Conservation (phyloP, 2,797 vertebrate genomes). For the Fratercula arctica region DNA sequence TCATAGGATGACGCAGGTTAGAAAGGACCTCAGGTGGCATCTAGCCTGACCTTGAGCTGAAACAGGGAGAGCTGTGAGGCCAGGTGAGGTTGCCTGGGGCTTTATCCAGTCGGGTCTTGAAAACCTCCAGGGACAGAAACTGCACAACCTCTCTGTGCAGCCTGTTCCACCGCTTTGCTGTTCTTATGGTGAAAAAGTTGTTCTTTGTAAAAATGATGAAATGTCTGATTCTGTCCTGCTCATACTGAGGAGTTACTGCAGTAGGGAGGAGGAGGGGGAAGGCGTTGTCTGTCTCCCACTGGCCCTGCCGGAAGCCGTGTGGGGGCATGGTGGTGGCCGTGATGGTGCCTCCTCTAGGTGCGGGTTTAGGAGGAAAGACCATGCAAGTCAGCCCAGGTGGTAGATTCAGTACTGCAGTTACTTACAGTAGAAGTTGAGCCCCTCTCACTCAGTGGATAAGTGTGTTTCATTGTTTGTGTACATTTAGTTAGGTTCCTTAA, state of each 20-base stretch:
- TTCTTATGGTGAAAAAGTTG: not conserved
- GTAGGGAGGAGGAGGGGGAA: not conserved
- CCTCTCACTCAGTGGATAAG: not conserved
- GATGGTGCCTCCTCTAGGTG: not conserved
- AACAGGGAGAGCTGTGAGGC: not conserved
- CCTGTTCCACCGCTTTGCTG: not conserved
- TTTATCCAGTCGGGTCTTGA: not conserved
- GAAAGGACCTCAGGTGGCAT: not conserved
- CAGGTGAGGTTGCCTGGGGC: not conserved
- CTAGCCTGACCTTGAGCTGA: not conserved
- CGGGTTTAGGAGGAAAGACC: not conserved
- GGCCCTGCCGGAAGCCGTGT: not conserved
- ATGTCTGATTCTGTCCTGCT: not conserved
- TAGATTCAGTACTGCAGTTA: not conserved
- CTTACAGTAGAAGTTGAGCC: not conserved
- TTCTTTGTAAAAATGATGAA: not conserved
- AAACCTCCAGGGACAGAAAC: constrained; percentile 9
- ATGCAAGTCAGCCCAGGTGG: not conserved
- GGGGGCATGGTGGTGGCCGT: accelerated
- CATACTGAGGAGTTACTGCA: not conserved
- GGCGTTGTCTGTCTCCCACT: accelerated
- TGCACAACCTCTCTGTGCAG: not conserved
- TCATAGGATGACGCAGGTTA: not conserved
- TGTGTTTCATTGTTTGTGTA: not conserved
- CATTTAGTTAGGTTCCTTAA: not conserved